These are phyloP conservation scores for Chionomys nivalis DNA, from an alignment of 2,113 vertebrate genomes.

Conservation along the genomic window DNA sequence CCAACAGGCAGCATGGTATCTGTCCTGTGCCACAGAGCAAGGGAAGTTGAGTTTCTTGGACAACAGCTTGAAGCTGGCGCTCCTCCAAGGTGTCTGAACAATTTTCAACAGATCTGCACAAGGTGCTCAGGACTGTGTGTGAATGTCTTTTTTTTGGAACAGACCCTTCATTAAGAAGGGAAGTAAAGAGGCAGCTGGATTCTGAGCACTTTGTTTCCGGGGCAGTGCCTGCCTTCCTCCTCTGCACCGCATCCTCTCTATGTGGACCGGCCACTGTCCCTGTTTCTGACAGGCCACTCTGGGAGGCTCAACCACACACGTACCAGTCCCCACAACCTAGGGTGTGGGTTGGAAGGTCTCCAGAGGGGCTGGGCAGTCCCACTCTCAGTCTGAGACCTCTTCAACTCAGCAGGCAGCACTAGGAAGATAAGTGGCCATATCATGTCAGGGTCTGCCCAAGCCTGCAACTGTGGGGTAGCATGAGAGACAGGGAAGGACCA, in stretches of 20 bases:
- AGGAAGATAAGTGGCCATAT: background rate
- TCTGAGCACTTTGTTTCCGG: fast-evolving
- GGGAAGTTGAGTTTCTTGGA: background rate
- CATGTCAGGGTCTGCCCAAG: too few relatives aligned
- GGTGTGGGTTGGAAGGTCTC: background rate
- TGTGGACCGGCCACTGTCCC: background rate
- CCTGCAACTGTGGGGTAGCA: background rate
- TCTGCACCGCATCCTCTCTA: background rate
- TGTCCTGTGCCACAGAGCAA: background rate
- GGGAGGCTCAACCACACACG: background rate
- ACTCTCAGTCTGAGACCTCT: background rate
- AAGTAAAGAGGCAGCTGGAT: background rate
- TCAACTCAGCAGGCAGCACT: background rate
- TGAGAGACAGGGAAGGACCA: background rate
- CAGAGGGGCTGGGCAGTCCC: background rate
- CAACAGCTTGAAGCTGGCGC: background rate
- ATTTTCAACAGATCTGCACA: background rate
- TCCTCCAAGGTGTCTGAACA: background rate
- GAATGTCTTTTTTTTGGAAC: background rate
- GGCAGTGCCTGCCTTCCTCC: background rate
- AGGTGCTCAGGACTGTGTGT: background rate
- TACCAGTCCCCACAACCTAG: background rate
- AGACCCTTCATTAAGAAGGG: background rate
- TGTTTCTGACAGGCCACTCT: background rate
- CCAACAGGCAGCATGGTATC: background rate